Conservation (phyloP, 2,113 vertebrate genomes). For the Oreocharis arfaki region DNA sequence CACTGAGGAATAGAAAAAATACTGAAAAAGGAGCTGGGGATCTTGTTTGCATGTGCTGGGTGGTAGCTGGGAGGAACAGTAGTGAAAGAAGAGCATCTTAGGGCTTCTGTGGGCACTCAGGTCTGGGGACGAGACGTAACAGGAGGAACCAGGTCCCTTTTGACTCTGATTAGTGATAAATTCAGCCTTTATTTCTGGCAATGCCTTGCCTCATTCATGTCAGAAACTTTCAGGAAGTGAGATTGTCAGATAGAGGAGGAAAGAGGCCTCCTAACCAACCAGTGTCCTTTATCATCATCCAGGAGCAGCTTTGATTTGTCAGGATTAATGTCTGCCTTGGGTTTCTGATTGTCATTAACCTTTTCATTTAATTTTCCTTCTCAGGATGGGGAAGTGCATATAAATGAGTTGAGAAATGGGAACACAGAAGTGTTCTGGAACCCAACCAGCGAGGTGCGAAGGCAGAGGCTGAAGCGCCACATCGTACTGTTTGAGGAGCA, state of each 20-base stretch:
- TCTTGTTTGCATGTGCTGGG: not conserved
- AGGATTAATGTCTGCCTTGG: not conserved
- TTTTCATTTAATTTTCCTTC: not conserved
- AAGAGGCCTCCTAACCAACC: not conserved
- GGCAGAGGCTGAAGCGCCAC: conserved; percentile 82
- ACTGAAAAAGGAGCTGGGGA: not conserved
- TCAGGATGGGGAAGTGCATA: conserved; percentile 90
- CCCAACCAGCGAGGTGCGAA: conserved; percentile 80
- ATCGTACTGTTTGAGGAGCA: conserved; percentile 88
- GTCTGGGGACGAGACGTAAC: not conserved
- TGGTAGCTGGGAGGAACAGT: not conserved
- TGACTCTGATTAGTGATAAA: not conserved
- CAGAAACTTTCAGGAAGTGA: not conserved
- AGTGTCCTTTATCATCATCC: not conserved
- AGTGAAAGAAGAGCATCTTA: not conserved
- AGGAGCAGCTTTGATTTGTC: not conserved
- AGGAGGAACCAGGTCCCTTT: not conserved
- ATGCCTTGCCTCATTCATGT: not conserved
- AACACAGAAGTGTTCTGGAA: conserved; percentile 84
- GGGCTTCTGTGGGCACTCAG: not conserved
- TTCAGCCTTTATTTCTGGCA: not conserved
- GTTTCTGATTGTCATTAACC: not conserved
- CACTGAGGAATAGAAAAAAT: not conserved
- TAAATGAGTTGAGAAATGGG: conserved; percentile 78
- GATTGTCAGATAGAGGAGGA: not conserved